phyloP scores from a whole-genome alignment of 2,113 vertebrate genomes.

The Phainopepla nitens region DNA sequence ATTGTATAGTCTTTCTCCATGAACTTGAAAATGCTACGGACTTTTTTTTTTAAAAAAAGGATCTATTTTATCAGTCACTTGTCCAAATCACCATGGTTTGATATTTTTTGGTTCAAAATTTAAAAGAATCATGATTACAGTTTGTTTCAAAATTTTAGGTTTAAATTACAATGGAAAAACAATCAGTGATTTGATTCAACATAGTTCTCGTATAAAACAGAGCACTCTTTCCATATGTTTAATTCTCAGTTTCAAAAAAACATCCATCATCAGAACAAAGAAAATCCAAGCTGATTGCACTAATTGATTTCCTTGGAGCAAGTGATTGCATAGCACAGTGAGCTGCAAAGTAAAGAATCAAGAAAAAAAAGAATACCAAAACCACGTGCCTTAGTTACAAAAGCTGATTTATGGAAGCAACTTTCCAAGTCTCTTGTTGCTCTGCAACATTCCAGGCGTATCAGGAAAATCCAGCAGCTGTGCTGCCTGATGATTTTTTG shows the following conservation, averaged over 20 bases:
- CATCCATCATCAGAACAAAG: neutral
- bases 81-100: neutral
- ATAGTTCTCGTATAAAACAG: neutral
- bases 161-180: neutral
- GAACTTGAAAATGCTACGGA: neutral
- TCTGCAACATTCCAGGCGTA: neutral
- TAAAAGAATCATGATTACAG: neutral
- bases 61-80: neutral
- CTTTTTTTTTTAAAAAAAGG: neutral
- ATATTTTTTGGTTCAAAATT: neutral
- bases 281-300: neutral
- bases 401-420: constrained; percentile 19
- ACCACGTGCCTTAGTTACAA: neutral
- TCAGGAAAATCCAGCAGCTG: constrained; percentile 32
- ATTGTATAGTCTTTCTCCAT: neutral
- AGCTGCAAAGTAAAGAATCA: neutral
- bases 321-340: neutral
- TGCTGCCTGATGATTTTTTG: constrained; percentile 23
- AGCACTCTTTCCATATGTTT: neutral
- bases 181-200: neutral
- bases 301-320: constrained; percentile 38
- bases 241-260: neutral
- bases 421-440: neutral
- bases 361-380: neutral
- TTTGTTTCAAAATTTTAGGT: neutral